Evolutionary conservation across 2,888 invertebrate genomes (phyloP), one percentile per base, ranked within the genome.

Genomic region (Lysandra coridon): DNA sequence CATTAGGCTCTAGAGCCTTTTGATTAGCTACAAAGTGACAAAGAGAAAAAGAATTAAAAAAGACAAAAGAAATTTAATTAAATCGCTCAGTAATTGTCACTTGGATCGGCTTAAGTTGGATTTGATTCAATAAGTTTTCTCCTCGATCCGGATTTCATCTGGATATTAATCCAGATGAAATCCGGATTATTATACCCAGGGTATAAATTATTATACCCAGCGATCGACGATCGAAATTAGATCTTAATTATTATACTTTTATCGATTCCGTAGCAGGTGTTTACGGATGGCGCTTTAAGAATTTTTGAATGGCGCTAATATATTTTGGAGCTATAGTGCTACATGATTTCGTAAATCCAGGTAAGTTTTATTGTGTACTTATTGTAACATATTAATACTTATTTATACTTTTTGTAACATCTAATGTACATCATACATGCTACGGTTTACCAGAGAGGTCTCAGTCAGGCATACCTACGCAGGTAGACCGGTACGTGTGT

Each of bases 51-150:
- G 69, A 69, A 69, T 14, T 37, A 5, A 69, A 69, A 69, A 69
- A 75, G 49, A 75, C 49, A 75, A 75, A 75, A 44, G 75, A 49
- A 75, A 75, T 49, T 49, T 75, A 75, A 75, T 75, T 75, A 23
- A 30, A 75, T 49, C 75, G 75, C 37, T 49, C 23, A 49, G 49
- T 44, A 75, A 75, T 75, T 75, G 49, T 75, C 75, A 44, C 44
- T 75, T 44, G 75, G 49, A 75, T 49, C 75, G 30, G 49, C 75
- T 75, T 44, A 75, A 75, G 23, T 75, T 49, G 75, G 49, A 75
- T 75, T 75, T 49, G 49, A 75, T 53, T 49, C 75, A 49, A 49
- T 75, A 69, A 75, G 40, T 49, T 75, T 75, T 75, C 44, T 75
- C 49, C 75, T 75, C 49, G 69, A 69, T 69, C 69, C 37, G 37